Base-by-base conservation (phyloP, 37 sponge, comb jelly and placozoan genomes). In the Chondrosia reniformis region DNA sequence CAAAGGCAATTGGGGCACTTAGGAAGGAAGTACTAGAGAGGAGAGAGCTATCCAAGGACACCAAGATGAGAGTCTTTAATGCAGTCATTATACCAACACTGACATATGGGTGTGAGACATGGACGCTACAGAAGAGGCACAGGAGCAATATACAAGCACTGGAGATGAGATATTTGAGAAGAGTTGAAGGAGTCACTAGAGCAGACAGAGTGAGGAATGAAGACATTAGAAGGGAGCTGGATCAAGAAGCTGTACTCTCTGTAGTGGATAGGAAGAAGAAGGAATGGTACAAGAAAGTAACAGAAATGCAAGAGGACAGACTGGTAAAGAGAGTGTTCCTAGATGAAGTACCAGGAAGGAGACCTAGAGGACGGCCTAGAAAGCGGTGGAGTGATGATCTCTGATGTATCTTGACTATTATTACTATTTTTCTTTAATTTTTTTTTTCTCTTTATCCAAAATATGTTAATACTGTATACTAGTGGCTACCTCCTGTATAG, bases 21-120 rank as follows among this genome's bases (percentile, higher is more conserved):
- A 64, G n/a, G 33, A 30, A 36, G 17, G 36, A 64, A 17, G 66
- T 64, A 17, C 33, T 64, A 34, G 66, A 7, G 33, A 64, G 7
- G 36, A 64, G 33, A 64, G 66, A 7, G 33, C 33, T 13, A 7
- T 34, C 34, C 33, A 8, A 36, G 34, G 33, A 64, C 3, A 30
- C 66, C 1, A 64, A 64, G 33, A 64, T 64, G 66, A 3, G 4
- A 64, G 66, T 64, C 6, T 64, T 34, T 13, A 64, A 64, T 64
- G 66, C 66, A 33, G 33, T 64, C 34, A 36, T 64, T 4, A 36
- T 64, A 36, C 66, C 66, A 64, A 64, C 33, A 36, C 4, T 64
- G 66, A 64, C 36, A 7, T 40, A 69, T 69, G 72, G 43, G 1
- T 69, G 72, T 7, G 72, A 69, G 10, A 43, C 72, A 69, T 69